Evolutionary conservation across 2,797 vertebrate genomes (phyloP).

Genomic region (Paratrypauchen microcephalus): DNA sequence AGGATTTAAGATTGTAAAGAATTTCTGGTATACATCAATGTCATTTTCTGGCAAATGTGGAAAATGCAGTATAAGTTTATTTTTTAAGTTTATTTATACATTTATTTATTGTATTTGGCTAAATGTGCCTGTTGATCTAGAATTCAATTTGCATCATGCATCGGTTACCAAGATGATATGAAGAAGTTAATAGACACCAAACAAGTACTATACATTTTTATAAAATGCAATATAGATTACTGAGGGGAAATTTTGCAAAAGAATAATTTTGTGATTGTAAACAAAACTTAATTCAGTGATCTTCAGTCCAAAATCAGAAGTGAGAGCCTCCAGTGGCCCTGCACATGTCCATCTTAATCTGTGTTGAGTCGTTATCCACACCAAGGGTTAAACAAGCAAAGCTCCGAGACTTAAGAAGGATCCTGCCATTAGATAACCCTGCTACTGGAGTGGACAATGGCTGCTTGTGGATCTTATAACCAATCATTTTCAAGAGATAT

Average conservation of each 20-base stretch:
- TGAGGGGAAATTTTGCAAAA: background rate
- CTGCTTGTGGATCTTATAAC: no score
- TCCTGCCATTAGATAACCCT: conserved; percentile 50
- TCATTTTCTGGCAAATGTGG: background rate
- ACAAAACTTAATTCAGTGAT: background rate
- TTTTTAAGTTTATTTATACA: background rate
- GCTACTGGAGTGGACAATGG: conserved; percentile 12
- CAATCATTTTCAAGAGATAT: background rate
- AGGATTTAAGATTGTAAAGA: background rate
- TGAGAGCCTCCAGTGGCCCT: conserved; percentile 8
- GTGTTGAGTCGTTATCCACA: conserved; percentile 49
- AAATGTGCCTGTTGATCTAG: background rate
- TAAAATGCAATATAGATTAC: background rate
- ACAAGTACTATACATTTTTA: background rate
- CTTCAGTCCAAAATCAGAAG: conserved; percentile 8
- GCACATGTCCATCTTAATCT: conserved; percentile 59
- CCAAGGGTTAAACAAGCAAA: conserved; percentile 67
- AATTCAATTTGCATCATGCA: background rate
- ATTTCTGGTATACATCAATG: background rate
- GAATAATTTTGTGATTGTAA: background rate
- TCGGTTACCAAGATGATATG: background rate
- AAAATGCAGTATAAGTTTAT: background rate
- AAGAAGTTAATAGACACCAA: background rate
- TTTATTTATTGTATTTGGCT: background rate
- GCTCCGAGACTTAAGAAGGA: conserved; percentile 72